Evolutionary conservation across 2,113 vertebrate genomes (phyloP), one percentile per base, ranked within the genome.

Genomic region (Stictonetta naevosa): DNA sequence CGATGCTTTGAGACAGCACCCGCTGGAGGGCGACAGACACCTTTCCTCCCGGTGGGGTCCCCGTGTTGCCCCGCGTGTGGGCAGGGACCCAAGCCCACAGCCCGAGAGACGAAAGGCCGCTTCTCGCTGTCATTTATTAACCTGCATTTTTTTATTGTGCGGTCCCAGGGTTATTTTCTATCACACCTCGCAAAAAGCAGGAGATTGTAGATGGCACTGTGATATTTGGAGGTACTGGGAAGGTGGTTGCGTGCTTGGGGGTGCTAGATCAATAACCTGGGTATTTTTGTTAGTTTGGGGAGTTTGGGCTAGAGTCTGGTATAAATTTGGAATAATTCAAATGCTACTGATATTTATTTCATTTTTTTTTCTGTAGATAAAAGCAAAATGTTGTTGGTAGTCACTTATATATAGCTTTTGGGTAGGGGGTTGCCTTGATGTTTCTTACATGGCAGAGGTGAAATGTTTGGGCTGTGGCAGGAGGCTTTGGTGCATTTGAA

Each of bases 21-120:
- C 95, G 25, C 91, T 77, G 88, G 79, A 56, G 95, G 84, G 95
- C 60, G 92, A 60, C 68, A 88, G 63, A 36, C 79, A 4, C 92
- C 86, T 59, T 71, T 77, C 53, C 58, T 44, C 56, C 7, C 36
- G 31, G 3, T 3, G 63, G 83, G 66, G 58, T 77, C 55, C 73
- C 56, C 1, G 22, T 1, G 67, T 59, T 71, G 86, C 59, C 68
- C 63, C 11, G 6, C 11, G 23, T 26, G 42, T 20, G 44, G 44
- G 63, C 18, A 6, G 13, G 33, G 40, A 71, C 33, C 68, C 38
- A 6, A 79, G 10, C 48, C 81, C 88, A 34, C 62, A 11, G 20
- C 74, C 83, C 11, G 2, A 6, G 42, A 4, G 67, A 15, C 44
- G 52, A 78, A 23, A 62, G 68, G 88, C 79, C 9, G 2, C 36